Evolutionary conservation across 2,888 invertebrate species (phyloP).

Genomic region (Tenthredo mesomela): DNA sequence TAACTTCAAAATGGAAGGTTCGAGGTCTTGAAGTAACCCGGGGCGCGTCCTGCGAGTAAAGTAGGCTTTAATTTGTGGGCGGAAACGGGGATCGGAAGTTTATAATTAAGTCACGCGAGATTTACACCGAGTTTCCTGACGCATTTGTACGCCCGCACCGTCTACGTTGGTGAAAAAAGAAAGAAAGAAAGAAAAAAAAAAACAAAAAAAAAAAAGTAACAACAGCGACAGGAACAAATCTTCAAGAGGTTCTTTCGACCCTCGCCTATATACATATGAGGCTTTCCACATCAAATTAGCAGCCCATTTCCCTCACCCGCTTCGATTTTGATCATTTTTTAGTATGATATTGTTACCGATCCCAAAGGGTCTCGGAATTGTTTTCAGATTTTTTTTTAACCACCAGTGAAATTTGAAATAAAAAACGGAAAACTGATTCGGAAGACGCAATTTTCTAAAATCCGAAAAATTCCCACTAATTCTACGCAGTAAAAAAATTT

Average conservation of each 20-base stretch:
- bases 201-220: not conserved
- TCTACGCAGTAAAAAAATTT: too few species aligned
- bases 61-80: constrained; percentile 28
- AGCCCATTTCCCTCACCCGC: too few species aligned
- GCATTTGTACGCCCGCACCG: not conserved
- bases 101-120: constrained; percentile 28
- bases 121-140: constrained; percentile 5
- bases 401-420: too few species aligned
- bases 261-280: not conserved
- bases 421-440: too few species aligned
- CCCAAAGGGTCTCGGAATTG: too few species aligned
- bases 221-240: not conserved
- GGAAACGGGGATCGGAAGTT: constrained; percentile 36
- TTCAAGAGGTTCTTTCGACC: not conserved
- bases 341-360: too few species aligned
- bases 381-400: too few species aligned
- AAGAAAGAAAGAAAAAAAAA: not conserved
- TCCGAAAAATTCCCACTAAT: too few species aligned
- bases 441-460: too few species aligned
- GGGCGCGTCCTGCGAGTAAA: not conserved
- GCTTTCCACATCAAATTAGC: too few species aligned
- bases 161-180: not conserved
- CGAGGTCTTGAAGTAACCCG: not conserved
- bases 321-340: too few species aligned
- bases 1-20: constrained; percentile 12